Conservation (phyloP, 1,140 invertebrate species). For the Coenobita brevimanus region DNA sequence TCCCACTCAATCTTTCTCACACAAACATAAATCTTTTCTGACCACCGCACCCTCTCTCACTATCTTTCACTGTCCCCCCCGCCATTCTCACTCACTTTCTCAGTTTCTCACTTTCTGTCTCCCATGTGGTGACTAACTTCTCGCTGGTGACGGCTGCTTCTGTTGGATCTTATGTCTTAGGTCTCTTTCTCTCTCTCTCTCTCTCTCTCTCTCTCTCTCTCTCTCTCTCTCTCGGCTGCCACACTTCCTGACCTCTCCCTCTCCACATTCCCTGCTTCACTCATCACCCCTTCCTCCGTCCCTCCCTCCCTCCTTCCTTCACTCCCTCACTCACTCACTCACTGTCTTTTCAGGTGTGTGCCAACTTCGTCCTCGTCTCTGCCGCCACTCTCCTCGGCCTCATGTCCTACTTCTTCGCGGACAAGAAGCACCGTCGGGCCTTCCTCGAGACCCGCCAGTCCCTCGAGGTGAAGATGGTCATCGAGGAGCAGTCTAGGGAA, state of each 20-base stretch:
- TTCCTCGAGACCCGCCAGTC: constrained; percentile 94
- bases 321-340: neutral
- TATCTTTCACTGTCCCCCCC: too few relatives aligned
- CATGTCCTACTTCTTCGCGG: constrained; percentile 86
- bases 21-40: neutral
- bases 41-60: neutral
- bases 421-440: constrained; percentile 88
- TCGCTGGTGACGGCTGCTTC: too few relatives aligned
- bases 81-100: too few relatives aligned
- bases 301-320: neutral
- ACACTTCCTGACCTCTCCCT: neutral
- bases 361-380: constrained; percentile 82
- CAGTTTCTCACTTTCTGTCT: neutral
- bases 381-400: constrained; percentile 83
- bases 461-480: constrained; percentile 91
- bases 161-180: neutral
- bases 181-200: constrained; percentile 43
- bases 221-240: neutral
- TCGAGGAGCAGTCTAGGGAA: constrained; percentile 93
- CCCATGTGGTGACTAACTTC: neutral
- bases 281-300: neutral
- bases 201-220: constrained; percentile 41
- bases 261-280: neutral
- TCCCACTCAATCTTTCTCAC: neutral
- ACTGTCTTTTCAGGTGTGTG: constrained; percentile 78